Percentiles rank a stretch among this genome's conserved stretches.
Conservation (phyloP, 2,888 invertebrate species). For the Diaphora mendica region DNA sequence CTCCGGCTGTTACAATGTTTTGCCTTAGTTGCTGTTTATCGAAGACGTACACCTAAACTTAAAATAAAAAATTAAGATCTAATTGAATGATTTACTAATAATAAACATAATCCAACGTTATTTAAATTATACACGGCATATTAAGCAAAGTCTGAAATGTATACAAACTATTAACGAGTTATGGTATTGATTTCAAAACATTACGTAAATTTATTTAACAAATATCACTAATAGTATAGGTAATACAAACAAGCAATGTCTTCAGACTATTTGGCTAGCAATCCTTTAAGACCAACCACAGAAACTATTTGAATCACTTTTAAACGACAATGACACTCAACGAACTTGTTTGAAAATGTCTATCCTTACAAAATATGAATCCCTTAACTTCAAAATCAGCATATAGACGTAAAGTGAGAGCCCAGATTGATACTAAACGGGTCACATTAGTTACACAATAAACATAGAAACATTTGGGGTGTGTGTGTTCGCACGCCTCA, state of each 20-base stretch:
- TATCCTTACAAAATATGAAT: constrained; percentile 22
- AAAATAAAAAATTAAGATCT: constrained; percentile 46
- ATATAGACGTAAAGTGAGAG: background rate
- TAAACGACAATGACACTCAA: constrained; percentile 34
- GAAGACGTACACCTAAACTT: constrained; percentile 52
- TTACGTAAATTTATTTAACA: constrained; percentile 23
- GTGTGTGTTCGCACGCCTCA: constrained; percentile 12
- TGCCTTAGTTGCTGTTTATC: constrained; percentile 42
- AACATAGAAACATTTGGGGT: constrained; percentile 25
- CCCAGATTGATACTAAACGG: background rate
- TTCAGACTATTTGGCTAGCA: constrained; percentile 39
- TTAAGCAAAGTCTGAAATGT: constrained; percentile 10
- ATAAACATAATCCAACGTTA: constrained; percentile 18
- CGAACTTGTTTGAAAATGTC: constrained; percentile 20
- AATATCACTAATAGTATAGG: constrained; percentile 26
- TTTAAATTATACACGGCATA: constrained; percentile 19
- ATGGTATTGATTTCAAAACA: constrained; percentile 36
- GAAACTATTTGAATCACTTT: constrained; percentile 30
- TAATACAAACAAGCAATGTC: constrained; percentile 25
- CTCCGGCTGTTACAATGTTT: constrained; percentile 53
- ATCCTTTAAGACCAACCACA: constrained; percentile 42
- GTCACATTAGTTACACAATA: constrained; percentile 40
- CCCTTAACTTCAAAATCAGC: background rate
- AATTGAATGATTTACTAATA: constrained; percentile 33
- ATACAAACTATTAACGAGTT: constrained; percentile 26